Conservation (phyloP, 2,113 vertebrate genomes). For the Taurulus bubalis region DNA sequence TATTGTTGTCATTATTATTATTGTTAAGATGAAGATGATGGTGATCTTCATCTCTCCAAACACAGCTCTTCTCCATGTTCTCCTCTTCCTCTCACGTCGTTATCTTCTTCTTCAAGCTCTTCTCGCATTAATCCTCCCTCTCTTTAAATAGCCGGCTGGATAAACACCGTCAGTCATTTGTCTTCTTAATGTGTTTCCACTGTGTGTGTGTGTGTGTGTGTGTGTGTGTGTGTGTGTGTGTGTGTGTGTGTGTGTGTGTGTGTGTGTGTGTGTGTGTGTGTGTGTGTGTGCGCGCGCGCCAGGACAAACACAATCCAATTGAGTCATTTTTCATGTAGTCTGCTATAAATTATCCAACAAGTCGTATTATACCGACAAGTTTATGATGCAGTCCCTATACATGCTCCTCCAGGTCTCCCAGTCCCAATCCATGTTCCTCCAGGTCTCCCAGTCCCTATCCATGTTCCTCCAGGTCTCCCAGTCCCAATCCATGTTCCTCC, state of each 20-base stretch:
- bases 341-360: not conserved
- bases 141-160: conserved; percentile 61
- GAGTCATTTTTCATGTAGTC: not conserved
- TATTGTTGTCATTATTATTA: too few relatives aligned
- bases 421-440: too few relatives aligned
- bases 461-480: too few relatives aligned
- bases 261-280: conserved; percentile 13
- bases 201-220: conserved; percentile 2
- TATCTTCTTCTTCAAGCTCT: not conserved
- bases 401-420: too few relatives aligned
- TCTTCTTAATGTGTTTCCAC: conserved; percentile 58
- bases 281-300: not conserved
- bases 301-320: conserved; percentile 9
- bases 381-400: too few relatives aligned
- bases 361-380: too few relatives aligned
- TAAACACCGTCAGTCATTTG: conserved; percentile 63
- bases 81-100: not conserved
- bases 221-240: conserved; percentile 8
- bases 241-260: conserved; percentile 20
- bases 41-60: too few relatives aligned
- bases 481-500: too few relatives aligned
- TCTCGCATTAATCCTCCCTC: not conserved
- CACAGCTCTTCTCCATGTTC: too few relatives aligned
- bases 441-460: too few relatives aligned
- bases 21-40: too few relatives aligned